Percentiles rank a stretch among this genome's conserved stretches.
These are phyloP conservation scores for Drosophila pegasa DNA, from an alignment of 2,888 invertebrate genomes.

Conservation along the genomic window DNA sequence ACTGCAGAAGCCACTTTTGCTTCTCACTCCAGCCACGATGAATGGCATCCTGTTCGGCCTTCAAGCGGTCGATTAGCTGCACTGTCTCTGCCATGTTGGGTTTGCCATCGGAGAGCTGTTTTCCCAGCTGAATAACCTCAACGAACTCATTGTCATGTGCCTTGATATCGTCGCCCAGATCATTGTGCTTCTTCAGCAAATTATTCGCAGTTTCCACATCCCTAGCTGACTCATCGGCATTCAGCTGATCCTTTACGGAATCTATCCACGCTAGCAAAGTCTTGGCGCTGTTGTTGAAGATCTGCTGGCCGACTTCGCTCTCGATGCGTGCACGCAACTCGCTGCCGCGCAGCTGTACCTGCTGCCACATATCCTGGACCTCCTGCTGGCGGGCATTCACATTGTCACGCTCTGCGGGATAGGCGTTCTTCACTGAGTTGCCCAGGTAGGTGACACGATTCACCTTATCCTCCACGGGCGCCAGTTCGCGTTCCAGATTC, in stretches of 20 bases:
- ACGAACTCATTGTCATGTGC: slow-evolving; percentile 95
- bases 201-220: slow-evolving; percentile 97
- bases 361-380: slow-evolving; percentile 94
- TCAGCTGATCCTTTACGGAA: slow-evolving; percentile 91
- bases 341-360: slow-evolving; percentile 93
- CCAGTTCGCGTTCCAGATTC: slow-evolving; percentile 96
- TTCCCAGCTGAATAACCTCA: slow-evolving; percentile 92
- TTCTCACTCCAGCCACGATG: slow-evolving; percentile 93
- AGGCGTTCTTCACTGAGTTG: slow-evolving; percentile 95
- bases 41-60: slow-evolving; percentile 91
- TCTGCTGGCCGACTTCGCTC: slow-evolving; percentile 97
- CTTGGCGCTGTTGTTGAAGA: slow-evolving; percentile 89
- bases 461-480: slow-evolving; percentile 97
- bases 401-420: slow-evolving; percentile 95
- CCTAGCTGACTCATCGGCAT: slow-evolving; percentile 91
- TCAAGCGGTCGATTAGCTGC: slow-evolving; percentile 90
- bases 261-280: slow-evolving; percentile 93
- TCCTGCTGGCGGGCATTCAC: slow-evolving; percentile 94
- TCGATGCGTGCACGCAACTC: slow-evolving; percentile 94
- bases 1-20: slow-evolving; percentile 93
- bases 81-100: slow-evolving; percentile 91
- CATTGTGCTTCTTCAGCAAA: slow-evolving; percentile 94
- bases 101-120: slow-evolving; percentile 90
- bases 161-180: slow-evolving; percentile 95
- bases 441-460: slow-evolving; percentile 94